Percentiles rank a stretch among this genome's conserved stretches.
These are phyloP conservation scores for Pseudomugil tenellus DNA, from an alignment of 2,797 vertebrate species.

Conservation along the genomic window DNA sequence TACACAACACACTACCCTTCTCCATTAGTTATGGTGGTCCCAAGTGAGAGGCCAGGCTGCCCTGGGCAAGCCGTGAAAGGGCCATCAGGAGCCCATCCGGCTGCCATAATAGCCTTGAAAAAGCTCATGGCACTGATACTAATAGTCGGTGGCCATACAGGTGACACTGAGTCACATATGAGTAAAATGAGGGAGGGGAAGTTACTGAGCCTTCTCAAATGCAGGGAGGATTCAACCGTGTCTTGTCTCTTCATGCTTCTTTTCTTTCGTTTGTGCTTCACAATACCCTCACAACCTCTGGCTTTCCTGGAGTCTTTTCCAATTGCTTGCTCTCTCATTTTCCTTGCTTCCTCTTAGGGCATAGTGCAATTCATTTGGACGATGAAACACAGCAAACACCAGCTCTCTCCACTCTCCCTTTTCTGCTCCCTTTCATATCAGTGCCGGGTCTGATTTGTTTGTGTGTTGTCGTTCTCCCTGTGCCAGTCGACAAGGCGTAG, in stretches of 20 bases:
- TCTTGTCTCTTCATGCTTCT: conserved; percentile 35
- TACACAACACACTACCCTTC: conserved; percentile 67
- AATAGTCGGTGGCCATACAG: conserved; percentile 71
- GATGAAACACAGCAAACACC: conserved; percentile 63
- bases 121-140: conserved; percentile 74
- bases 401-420: conserved; percentile 50
- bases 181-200: conserved; percentile 51
- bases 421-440: conserved; percentile 63
- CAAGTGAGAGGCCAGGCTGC: conserved; percentile 68
- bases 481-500: conserved; percentile 69
- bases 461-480: conserved; percentile 59
- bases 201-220: conserved; percentile 54
- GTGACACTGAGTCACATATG: conserved; percentile 64
- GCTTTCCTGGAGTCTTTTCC: conserved; percentile 51
- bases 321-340: conserved; percentile 59
- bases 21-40: conserved; percentile 78
- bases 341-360: conserved; percentile 60
- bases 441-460: conserved; percentile 71
- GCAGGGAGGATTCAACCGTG: conserved; percentile 49
- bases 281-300: conserved; percentile 61
- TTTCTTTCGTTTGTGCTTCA: conserved; percentile 60
- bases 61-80: conserved; percentile 71
- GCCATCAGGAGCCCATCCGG: conserved; percentile 75
- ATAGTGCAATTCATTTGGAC: conserved; percentile 68
- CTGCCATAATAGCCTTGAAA: conserved; percentile 75